Conservation (phyloP, 2,797 vertebrate genomes). For the Siniperca undulata region DNA sequence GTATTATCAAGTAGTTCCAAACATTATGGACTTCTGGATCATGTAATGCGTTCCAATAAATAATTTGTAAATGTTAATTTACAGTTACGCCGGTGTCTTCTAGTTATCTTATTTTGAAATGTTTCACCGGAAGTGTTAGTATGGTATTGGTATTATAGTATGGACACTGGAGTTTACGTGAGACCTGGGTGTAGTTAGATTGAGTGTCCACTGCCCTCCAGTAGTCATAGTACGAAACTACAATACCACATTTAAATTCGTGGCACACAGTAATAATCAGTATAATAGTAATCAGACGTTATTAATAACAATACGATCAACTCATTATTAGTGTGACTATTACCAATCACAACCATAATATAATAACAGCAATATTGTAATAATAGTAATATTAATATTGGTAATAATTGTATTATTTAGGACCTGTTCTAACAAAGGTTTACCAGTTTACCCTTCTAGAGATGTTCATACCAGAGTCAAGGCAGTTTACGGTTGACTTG, state of each 20-base stretch:
- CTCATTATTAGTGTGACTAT: background rate
- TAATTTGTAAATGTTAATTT: background rate
- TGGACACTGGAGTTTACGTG: background rate
- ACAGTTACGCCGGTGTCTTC: background rate
- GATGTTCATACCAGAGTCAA: no score
- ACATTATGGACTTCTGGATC: background rate
- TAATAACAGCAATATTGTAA: background rate
- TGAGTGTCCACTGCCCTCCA: conserved; percentile 13
- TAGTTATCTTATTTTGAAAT: conserved; percentile 34
- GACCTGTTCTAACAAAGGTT: background rate
- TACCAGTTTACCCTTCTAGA: no score
- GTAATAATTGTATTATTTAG: background rate
- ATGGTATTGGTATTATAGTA: background rate
- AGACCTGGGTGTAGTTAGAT: background rate
- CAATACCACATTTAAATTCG: background rate
- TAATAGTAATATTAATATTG: background rate
- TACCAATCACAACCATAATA: no score
- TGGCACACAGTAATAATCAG: background rate
- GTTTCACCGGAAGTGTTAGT: background rate
- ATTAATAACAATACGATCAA: background rate
- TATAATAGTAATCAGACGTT: background rate
- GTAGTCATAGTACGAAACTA: conserved; percentile 1
- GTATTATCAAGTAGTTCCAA: background rate
- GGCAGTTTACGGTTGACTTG: no score
- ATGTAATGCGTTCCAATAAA: background rate